phyloP scores from a whole-genome alignment of 2,888 invertebrate genomes.

The Melanostoma scalare region DNA sequence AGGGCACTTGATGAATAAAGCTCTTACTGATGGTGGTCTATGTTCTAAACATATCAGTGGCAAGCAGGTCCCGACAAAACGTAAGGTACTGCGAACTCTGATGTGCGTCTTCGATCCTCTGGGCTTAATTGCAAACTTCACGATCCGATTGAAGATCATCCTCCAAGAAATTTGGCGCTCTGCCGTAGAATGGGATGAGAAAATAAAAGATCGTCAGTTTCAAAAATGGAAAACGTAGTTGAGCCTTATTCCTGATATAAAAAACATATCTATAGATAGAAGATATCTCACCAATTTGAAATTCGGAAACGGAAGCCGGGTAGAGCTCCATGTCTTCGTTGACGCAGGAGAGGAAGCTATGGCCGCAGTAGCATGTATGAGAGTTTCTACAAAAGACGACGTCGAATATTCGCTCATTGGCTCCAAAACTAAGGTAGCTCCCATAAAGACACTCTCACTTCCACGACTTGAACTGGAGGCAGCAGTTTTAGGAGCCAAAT shows the following conservation, averaged over 20 bases:
- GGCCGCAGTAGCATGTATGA: neutral
- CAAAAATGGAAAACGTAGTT: neutral
- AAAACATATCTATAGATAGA: neutral
- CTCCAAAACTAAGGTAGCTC: constrained; percentile 10
- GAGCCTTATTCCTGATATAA: neutral
- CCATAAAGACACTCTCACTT: constrained; percentile 14
- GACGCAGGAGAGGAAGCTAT: constrained; percentile 1
- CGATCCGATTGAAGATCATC: constrained; percentile 45
- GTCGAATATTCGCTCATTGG: constrained; percentile 7
- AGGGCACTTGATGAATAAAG: too few species aligned
- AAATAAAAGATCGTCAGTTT: too few species aligned
- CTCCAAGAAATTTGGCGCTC: too few species aligned
- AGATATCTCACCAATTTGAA: neutral
- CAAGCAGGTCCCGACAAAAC: too few species aligned
- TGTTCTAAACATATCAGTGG: too few species aligned
- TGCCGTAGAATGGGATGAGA: too few species aligned
- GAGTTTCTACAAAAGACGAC: neutral
- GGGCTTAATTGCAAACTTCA: constrained; percentile 72
- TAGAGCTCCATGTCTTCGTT: constrained; percentile 14
- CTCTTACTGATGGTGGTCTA: too few species aligned
- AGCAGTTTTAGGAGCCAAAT: constrained; percentile 18
- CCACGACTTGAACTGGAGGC: constrained; percentile 7
- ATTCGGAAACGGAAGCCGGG: neutral
- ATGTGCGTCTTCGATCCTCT: constrained; percentile 77
- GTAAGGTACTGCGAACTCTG: constrained; percentile 26